Evolutionary conservation across 2,113 vertebrate genomes (phyloP).

Genomic region (Ameiurus melas): DNA sequence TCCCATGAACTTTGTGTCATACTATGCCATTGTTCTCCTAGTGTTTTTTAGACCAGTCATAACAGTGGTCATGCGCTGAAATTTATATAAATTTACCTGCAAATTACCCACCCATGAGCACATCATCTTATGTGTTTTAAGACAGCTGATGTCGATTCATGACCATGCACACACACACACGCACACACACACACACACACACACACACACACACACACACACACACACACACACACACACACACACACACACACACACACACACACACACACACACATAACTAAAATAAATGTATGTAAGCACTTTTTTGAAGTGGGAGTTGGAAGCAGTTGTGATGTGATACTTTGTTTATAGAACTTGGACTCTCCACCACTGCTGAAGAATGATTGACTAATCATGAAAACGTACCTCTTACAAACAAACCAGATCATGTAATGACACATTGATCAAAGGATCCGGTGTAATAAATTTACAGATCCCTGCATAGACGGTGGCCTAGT

Average conservation of each 20-base stretch:
- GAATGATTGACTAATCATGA: conserved; percentile 39
- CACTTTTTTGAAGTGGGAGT: not conserved
- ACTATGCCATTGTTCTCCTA: not conserved
- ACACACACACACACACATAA: conserved; percentile 8
- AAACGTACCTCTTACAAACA: not conserved
- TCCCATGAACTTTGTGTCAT: not conserved
- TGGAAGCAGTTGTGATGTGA: conserved; percentile 21
- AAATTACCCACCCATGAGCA: not conserved
- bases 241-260: not conserved
- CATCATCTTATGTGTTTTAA: not conserved
- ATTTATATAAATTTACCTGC: not conserved
- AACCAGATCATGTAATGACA: conserved; percentile 12
- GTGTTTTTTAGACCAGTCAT: not conserved
- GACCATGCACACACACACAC: not conserved
- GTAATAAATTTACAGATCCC: not conserved
- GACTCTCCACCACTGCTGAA: conserved; percentile 9
- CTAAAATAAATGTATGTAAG: not conserved
- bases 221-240: not conserved
- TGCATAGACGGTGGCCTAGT: too few relatives aligned
- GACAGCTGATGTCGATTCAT: not conserved
- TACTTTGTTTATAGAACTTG: conserved; percentile 31
- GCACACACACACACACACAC: conserved; percentile 18
- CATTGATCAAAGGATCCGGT: conserved; percentile 40
- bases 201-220: not conserved
- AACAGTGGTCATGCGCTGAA: not conserved